phyloP scores from a whole-genome alignment of 2,797 vertebrate species.

The Parambassis ranga region DNA sequence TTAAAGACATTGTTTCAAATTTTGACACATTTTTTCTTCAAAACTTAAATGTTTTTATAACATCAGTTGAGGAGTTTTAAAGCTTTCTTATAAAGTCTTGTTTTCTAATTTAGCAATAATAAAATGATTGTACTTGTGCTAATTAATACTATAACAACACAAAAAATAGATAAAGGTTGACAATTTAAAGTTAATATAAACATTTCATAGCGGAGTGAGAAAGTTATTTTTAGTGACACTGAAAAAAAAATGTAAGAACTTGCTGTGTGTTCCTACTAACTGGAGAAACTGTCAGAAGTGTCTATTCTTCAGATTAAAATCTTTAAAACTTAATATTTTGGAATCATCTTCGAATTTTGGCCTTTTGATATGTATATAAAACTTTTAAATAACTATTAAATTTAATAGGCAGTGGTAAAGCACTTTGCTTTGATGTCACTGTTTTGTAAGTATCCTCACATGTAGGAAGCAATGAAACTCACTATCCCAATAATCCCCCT shows the following conservation, averaged over 20 bases:
- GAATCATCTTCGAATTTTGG: background rate
- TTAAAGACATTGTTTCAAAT: no score
- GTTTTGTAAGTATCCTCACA: conserved; percentile 20
- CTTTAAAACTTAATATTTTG: background rate
- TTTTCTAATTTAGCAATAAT: conserved; percentile 1
- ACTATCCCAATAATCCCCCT: conserved; percentile 34
- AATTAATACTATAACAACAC: no score
- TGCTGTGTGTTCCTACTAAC: background rate
- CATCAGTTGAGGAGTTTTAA: no score
- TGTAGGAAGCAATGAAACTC: conserved; percentile 20
- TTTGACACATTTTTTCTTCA: no score
- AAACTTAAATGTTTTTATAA: no score
- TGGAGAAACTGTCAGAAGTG: background rate
- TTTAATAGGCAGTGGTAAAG: conserved; percentile 3
- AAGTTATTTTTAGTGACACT: no score
- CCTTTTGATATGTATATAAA: background rate
- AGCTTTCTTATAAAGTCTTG: background rate
- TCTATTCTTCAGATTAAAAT: no score
- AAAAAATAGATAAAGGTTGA: no score
- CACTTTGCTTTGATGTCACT: conserved; percentile 41
- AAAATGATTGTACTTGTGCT: no score
- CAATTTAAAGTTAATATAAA: no score
- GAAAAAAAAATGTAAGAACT: background rate
- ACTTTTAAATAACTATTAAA: background rate
- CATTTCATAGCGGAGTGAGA: no score